These are phyloP conservation scores for Plecturocebus donacophilus DNA, from an alignment of 2,113 vertebrate species.

Conservation along the genomic window DNA sequence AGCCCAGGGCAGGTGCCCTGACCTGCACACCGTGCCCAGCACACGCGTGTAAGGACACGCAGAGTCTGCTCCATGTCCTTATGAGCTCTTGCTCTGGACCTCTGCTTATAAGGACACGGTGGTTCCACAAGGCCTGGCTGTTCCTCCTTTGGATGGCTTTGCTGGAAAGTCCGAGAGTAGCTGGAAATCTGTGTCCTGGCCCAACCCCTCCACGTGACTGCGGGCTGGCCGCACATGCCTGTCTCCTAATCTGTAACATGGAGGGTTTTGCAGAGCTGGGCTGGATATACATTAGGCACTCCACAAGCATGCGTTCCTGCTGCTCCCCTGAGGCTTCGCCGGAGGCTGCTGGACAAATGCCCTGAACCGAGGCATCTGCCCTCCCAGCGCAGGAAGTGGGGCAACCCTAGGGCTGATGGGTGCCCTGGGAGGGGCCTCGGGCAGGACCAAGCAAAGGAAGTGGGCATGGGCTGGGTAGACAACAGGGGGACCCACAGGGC, in stretches of 20 bases:
- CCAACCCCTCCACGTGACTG: fast-evolving
- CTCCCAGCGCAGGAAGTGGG: neutral
- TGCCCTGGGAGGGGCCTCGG: neutral
- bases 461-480: fast-evolving
- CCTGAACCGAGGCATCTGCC: neutral
- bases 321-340: too few species aligned
- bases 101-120: fast-evolving
- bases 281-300: neutral
- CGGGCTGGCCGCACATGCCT: fast-evolving
- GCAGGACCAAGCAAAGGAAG: neutral
- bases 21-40: neutral
- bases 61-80: too few species aligned
- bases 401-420: neutral
- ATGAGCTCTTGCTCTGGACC: neutral
- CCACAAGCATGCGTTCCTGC: fast-evolving
- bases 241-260: neutral
- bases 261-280: neutral
- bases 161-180: neutral
- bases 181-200: fast-evolving
- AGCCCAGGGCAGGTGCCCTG: neutral
- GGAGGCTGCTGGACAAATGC: neutral
- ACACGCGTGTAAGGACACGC: neutral
- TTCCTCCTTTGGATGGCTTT: neutral
- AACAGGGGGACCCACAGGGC: fast-evolving
- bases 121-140: neutral